phyloP scores from a whole-genome alignment of 2,888 invertebrate species.

The Acanthoscelides obtectus region DNA sequence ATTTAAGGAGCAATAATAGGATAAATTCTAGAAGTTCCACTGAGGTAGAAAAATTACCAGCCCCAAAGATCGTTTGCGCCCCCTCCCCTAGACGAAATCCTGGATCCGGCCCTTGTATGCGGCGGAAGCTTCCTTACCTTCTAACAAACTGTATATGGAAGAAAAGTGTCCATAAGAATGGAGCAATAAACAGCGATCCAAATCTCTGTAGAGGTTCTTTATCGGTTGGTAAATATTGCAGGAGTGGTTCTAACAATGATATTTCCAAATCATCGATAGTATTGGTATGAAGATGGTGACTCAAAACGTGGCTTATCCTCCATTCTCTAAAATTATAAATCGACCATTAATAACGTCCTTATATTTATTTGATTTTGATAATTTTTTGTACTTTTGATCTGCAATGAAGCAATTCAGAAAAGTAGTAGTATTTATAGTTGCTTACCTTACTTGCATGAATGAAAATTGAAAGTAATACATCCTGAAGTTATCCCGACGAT shows the following conservation, averaged over 20 bases:
- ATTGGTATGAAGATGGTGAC: constrained; percentile 77
- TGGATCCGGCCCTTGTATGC: no score
- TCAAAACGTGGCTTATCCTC: constrained; percentile 69
- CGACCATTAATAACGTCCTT: no score
- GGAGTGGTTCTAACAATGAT: constrained; percentile 59
- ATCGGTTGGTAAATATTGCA: constrained; percentile 59
- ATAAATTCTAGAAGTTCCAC: no score
- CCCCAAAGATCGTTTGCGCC: no score
- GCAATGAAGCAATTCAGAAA: no score
- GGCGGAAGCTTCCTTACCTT: no score
- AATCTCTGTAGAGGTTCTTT: constrained; percentile 53
- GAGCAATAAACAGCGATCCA: constrained; percentile 52
- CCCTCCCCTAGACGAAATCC: no score
- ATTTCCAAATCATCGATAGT: constrained; percentile 71
- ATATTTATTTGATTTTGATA: no score
- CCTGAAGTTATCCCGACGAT: constrained; percentile 69
- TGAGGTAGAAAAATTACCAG: no score
- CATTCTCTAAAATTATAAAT: constrained; percentile 55
- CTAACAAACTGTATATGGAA: constrained; percentile 43
- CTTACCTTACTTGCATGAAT: constrained; percentile 60
- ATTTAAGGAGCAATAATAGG: no score
- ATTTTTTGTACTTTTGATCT: no score
- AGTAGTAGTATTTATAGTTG: no score
- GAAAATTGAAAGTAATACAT: constrained; percentile 74
- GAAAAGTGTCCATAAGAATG: constrained; percentile 33